Conservation (phyloP, 2,797 vertebrate species). For the Cryptoblepharus egeriae region DNA sequence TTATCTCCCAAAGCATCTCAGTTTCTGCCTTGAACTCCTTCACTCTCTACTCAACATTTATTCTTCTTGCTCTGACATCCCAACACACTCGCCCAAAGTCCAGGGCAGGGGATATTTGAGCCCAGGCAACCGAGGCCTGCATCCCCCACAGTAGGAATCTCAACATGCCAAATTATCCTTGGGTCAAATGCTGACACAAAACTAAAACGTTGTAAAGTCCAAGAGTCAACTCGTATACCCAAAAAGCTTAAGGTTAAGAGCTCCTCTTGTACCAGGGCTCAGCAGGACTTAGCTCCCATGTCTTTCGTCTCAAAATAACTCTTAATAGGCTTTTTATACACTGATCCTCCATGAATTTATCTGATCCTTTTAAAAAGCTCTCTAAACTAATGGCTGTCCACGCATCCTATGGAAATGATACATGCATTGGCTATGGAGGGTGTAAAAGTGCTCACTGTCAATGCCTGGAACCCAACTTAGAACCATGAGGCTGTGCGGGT, state of each 20-base stretch:
- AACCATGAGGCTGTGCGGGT: too few species aligned
- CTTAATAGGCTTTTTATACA: not conserved
- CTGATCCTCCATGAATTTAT: not conserved
- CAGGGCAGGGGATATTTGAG: not conserved
- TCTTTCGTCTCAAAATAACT: not conserved
- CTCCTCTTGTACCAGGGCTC: not conserved
- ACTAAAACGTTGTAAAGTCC: not conserved
- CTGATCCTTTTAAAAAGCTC: not conserved
- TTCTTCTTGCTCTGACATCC: constrained; percentile 31
- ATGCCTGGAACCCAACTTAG: too few species aligned
- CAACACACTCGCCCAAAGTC: constrained; percentile 32
- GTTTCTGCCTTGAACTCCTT: constrained; percentile 66
- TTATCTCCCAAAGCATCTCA: constrained; percentile 71
- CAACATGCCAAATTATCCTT: not conserved
- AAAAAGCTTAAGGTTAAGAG: not conserved
- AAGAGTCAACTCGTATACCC: not conserved
- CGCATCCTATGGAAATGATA: not conserved
- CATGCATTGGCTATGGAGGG: too few species aligned
- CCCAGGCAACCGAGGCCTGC: too few species aligned
- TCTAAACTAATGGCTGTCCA: not conserved
- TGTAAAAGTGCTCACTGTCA: too few species aligned
- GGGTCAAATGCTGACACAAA: not conserved
- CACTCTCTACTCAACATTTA: constrained; percentile 46
- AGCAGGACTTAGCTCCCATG: not conserved
- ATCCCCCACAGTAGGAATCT: too few species aligned